Percentiles rank a stretch among this genome's conserved stretches.
Evolutionary conservation across 2,113 vertebrate genomes (phyloP).

Genomic region (Kryptolebias marmoratus): DNA sequence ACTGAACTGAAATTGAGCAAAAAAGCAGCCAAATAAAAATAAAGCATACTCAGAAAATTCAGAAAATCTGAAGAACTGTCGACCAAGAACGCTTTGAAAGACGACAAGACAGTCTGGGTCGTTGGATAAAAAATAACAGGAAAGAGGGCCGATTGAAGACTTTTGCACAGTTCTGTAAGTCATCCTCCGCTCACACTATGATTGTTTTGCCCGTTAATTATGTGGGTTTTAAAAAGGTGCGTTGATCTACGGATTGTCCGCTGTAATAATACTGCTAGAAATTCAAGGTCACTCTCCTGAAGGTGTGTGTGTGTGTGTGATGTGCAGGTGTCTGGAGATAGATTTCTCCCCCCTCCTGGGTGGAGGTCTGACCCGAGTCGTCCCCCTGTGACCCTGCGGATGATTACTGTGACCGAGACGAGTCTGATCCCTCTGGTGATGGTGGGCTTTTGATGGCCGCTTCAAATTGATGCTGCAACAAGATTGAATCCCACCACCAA

Average conservation of each 20-base stretch:
- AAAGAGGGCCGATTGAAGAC: too few relatives aligned
- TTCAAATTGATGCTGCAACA: conserved; percentile 56
- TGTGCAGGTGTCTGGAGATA: conserved; percentile 41
- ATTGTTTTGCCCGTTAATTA: too few relatives aligned
- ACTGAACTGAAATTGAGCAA: too few relatives aligned
- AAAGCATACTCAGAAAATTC: too few relatives aligned
- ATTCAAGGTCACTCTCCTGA: conserved; percentile 45
- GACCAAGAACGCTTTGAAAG: too few relatives aligned
- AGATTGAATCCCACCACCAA: conserved; percentile 62
- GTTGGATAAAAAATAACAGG: too few relatives aligned
- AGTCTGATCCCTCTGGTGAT: conserved; percentile 62
- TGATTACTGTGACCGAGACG: conserved; percentile 58
- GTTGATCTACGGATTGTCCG: background rate
- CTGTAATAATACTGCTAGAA: background rate
- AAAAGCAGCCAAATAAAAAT: too few relatives aligned
- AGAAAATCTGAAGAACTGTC: too few relatives aligned
- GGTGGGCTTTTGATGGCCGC: conserved; percentile 62
- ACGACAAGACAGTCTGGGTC: too few relatives aligned
- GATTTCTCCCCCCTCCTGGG: conserved; percentile 50
- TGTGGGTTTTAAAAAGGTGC: too few relatives aligned
- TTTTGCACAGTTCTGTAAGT: too few relatives aligned
- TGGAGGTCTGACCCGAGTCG: conserved; percentile 42
- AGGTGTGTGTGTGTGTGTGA: conserved; percentile 35
- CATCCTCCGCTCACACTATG: too few relatives aligned
- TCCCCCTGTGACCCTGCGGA: conserved; percentile 53